These are phyloP conservation scores for Muntiacus reevesi DNA, from an alignment of 2,113 vertebrate genomes.

Conservation along the genomic window DNA sequence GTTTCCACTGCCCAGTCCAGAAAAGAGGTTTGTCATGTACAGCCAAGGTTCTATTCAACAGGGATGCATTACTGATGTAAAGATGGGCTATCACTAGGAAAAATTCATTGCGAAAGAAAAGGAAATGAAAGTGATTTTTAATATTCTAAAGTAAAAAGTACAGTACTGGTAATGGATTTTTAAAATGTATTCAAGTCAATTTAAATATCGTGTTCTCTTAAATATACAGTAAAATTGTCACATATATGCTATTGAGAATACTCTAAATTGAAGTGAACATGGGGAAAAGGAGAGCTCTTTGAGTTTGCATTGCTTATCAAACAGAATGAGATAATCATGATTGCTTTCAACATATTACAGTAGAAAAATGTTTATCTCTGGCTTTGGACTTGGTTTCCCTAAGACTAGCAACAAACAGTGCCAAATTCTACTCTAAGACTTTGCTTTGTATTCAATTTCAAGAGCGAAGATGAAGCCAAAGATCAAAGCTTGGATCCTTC, in stretches of 20 bases:
- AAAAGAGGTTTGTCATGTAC: neutral
- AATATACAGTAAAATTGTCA: neutral
- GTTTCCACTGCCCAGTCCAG: neutral
- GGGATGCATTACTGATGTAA: neutral
- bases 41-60: neutral
- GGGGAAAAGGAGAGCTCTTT: conserved; percentile 34
- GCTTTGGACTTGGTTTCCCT: conserved; percentile 32
- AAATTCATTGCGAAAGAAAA: neutral
- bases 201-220: conserved; percentile 34
- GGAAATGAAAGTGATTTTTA: neutral
- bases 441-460: neutral
- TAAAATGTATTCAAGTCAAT: neutral
- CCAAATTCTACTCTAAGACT: neutral
- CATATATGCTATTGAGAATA: neutral
- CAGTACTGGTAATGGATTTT: neutral
- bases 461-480: neutral
- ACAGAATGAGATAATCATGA: neutral
- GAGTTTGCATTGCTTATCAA: conserved; percentile 40
- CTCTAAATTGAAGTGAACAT: neutral
- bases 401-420: neutral
- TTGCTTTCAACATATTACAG: neutral
- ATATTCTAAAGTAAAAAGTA: neutral
- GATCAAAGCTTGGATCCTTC: conserved; percentile 47
- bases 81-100: neutral
- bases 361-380: neutral